Base-by-base conservation (phyloP, 1,140 invertebrate species). In the Bombus confusus region DNA sequence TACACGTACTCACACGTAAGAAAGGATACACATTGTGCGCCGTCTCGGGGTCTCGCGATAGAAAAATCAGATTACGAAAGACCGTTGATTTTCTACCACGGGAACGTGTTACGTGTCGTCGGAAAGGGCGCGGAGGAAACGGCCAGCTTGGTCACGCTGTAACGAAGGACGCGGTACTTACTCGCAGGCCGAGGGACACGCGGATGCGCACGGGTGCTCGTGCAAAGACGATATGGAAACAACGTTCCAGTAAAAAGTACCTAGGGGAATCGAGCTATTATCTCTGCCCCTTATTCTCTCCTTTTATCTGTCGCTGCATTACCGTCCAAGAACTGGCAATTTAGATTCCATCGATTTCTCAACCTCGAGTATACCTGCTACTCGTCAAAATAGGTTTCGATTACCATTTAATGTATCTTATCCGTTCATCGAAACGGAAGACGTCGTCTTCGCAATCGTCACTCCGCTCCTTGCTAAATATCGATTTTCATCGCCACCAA, bases 121-220 rank as follows among this genome's bases (percentile, higher is more conserved):
- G 47, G n/a, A 57, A 84, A 84, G 83, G 66, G 31, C 18, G 39
- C 83, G 66, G 34, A 80, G 76, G 76, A 84, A 84, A 80, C 72
- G 76, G 68, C 39, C 57, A 52, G 69, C 52, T 22, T 28, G 76
- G 52, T 79, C 76, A 59, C 39, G 74, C 25, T 43, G 68, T 22
- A 57, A 62, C 52, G 76, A 85, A 72, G 68, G 68, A 73, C 83
- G n/a, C 47, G 66, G 75, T 34, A 37, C 43, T 41, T 25, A 41
- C 22, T 43, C 22, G 77, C 9, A 15, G 25, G 18, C 25, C 69
- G 64, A 69, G 43, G 74, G 43, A 71, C 57, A 80, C 83, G 83
- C 78, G 47, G 47, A 85, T 57, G 59, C 71, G 78, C 84, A 81
- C 79, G 59, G 68, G 79, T 85, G 37, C 59, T 31, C 57, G 57